A percentile compares a stretch with the other conserved stretches of the same genome.
These are phyloP conservation scores for Ambastaia sidthimunki DNA, from an alignment of 2,797 vertebrate genomes.

Conservation along the genomic window DNA sequence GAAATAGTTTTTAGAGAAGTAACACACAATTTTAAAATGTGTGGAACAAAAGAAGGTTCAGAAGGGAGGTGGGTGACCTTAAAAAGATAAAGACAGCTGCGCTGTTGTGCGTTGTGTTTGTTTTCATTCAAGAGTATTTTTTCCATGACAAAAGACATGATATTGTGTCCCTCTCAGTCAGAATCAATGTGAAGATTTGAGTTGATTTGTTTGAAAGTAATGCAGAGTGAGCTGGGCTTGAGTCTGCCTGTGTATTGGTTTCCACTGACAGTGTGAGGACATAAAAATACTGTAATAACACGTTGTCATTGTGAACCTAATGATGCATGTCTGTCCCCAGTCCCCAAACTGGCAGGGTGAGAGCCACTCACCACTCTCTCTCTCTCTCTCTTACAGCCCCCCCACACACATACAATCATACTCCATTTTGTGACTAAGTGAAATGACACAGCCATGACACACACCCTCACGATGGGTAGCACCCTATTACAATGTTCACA, in stretches of 20 bases:
- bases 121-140: slow-evolving; percentile 37
- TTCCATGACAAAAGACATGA: not conserved
- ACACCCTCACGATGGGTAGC: not conserved
- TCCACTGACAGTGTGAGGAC: slow-evolving; percentile 49
- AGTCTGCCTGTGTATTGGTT: slow-evolving; percentile 50
- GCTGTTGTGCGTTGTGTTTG: not conserved
- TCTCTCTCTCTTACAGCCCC: slow-evolving; percentile 12
- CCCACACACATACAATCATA: slow-evolving; percentile 32
- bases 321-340: slow-evolving; percentile 74
- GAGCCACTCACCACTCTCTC: slow-evolving; percentile 38
- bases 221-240: slow-evolving; percentile 24
- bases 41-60: no score
- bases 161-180: slow-evolving; percentile 3
- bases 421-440: slow-evolving; percentile 37
- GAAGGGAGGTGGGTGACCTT: no score
- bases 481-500: slow-evolving; percentile 1
- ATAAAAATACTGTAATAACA: slow-evolving; percentile 72
- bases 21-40: no score
- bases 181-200: slow-evolving; percentile 24
- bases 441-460: slow-evolving; percentile 26
- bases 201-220: slow-evolving; percentile 40
- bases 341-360: slow-evolving; percentile 70
- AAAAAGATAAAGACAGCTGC: slow-evolving; percentile 11
- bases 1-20: no score
- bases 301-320: slow-evolving; percentile 80